phyloP scores from a whole-genome alignment of 2,888 invertebrate genomes.

The Sphaeridia pumilis region DNA sequence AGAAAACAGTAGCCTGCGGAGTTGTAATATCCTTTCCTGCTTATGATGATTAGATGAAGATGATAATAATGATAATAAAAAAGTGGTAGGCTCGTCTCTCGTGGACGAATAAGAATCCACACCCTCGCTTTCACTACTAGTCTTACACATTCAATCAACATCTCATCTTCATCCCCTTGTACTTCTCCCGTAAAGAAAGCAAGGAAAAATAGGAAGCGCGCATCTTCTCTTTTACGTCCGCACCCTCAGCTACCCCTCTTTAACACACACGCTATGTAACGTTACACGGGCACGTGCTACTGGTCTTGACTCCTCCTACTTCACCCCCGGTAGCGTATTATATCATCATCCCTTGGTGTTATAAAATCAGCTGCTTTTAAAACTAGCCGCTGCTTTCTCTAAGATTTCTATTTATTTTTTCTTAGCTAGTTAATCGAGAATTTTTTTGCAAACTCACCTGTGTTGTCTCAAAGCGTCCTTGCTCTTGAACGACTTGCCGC shows the following conservation, averaged over 20 bases:
- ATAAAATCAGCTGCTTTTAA: too few species aligned
- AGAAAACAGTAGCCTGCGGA: too few species aligned
- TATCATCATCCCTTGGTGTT: too few species aligned
- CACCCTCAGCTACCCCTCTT: neutral
- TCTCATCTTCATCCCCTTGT: too few species aligned
- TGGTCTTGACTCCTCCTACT: neutral
- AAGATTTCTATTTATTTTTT: neutral
- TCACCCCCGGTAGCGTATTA: too few species aligned
- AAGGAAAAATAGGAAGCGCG: too few species aligned
- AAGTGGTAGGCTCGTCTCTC: too few species aligned
- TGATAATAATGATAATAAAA: too few species aligned
- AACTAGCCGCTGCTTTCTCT: neutral
- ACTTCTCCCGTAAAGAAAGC: too few species aligned
- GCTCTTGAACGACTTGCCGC: conserved; percentile 93
- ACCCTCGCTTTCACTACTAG: neutral
- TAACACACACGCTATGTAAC: neutral
- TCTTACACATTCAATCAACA: conserved; percentile 1
- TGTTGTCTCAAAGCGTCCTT: conserved; percentile 93
- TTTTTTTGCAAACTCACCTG: conserved; percentile 51
- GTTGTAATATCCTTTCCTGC: too few species aligned
- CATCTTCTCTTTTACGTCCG: too few species aligned
- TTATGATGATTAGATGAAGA: too few species aligned
- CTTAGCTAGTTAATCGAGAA: conserved; percentile 1
- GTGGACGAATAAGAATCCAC: neutral
- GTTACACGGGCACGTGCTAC: neutral